Percentiles rank a stretch among this genome's conserved stretches.
Conservation (phyloP, 2,888 invertebrate species). For the Leptogaster cylindrica region DNA sequence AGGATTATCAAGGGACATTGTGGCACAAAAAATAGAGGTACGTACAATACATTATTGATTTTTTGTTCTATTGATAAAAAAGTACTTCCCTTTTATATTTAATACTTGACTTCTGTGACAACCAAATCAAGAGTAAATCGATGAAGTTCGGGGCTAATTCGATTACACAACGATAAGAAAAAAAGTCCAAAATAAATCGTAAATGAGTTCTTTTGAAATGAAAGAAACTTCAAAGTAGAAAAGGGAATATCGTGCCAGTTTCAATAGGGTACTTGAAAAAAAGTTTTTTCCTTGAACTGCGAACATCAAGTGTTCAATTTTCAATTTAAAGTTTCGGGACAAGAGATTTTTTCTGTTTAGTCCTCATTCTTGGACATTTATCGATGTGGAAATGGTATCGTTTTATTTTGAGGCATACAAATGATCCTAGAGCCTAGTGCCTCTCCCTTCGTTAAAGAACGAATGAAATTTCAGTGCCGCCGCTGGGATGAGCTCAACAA, state of each 20-base stretch:
- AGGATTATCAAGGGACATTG: no score
- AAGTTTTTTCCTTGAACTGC: slow-evolving; percentile 16
- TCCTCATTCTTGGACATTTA: slow-evolving; percentile 5
- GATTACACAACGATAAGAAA: not conserved
- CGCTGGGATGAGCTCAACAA: not conserved
- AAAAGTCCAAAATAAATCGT: not conserved
- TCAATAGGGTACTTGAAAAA: slow-evolving; percentile 11
- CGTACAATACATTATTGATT: no score
- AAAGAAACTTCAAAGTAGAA: no score
- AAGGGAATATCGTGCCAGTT: not conserved
- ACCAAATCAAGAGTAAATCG: no score
- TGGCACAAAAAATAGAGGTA: no score
- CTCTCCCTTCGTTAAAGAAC: not conserved
- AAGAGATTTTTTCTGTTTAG: slow-evolving; percentile 10
- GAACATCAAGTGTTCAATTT: slow-evolving; percentile 22
- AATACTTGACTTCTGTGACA: no score
- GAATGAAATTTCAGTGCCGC: slow-evolving; percentile 2
- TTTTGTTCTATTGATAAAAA: no score
- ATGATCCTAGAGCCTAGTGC: slow-evolving; percentile 2
- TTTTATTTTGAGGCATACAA: slow-evolving; percentile 4
- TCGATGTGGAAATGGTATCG: slow-evolving; percentile 22
- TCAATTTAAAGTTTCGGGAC: slow-evolving; percentile 26
- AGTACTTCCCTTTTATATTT: no score
- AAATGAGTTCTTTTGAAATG: no score
- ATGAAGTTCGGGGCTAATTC: no score